Evolutionary conservation across 2,113 vertebrate species (phyloP).

Genomic region (Indicator indicator): DNA sequence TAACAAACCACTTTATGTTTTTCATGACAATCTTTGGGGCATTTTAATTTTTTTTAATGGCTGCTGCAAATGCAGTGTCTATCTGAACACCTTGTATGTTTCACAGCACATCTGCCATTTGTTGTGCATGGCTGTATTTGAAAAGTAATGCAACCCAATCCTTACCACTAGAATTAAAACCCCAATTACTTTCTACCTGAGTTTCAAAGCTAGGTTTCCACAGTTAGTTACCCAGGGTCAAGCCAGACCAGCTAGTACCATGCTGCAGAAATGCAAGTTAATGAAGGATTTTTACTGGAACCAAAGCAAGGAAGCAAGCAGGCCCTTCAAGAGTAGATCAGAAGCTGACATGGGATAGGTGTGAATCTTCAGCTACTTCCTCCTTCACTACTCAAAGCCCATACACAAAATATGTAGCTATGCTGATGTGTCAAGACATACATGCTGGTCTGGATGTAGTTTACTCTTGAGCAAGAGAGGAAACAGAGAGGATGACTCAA

Average conservation of each 20-base stretch:
- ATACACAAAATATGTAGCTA: not conserved
- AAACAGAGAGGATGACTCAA: slow-evolving; percentile 57
- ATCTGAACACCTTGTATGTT: not conserved
- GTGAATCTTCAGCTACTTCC: not conserved
- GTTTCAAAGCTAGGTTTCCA: not conserved
- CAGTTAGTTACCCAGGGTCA: not conserved
- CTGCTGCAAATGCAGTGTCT: not conserved
- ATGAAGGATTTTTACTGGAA: not conserved
- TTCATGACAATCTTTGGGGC: not conserved
- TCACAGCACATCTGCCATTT: not conserved
- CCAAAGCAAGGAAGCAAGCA: not conserved
- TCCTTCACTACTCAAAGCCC: not conserved
- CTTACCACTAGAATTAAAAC: accelerated
- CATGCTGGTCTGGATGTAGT: not conserved
- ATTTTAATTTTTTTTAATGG: not conserved
- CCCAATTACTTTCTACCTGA: not conserved
- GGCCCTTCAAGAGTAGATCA: not conserved
- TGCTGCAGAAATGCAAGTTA: not conserved
- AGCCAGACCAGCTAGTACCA: not conserved
- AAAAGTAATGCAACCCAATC: accelerated
- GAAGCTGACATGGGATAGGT: not conserved
- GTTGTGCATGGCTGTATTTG: accelerated
- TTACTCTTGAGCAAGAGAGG: slow-evolving; percentile 30
- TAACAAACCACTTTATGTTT: not conserved
- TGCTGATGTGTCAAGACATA: slow-evolving; percentile 13